These are phyloP conservation scores for Scotopteryx bipunctaria DNA, from an alignment of 2,888 invertebrate species.

Conservation along the genomic window DNA sequence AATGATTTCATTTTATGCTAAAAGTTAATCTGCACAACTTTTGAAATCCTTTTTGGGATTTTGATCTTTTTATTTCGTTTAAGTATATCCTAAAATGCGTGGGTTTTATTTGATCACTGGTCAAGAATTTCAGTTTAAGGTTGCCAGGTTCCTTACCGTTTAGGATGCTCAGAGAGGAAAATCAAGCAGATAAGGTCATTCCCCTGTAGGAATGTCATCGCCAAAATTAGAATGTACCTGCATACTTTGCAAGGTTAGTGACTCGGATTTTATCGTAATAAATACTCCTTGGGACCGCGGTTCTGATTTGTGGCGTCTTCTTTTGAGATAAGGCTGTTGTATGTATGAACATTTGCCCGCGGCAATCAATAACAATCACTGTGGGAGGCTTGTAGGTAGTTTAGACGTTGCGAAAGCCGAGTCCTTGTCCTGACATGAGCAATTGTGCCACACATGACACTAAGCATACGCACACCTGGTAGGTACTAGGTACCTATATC, in stretches of 20 bases:
- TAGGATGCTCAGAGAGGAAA: constrained; percentile 17
- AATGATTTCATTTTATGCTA: too few relatives aligned
- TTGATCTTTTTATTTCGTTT: too few relatives aligned
- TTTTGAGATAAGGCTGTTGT: constrained; percentile 6
- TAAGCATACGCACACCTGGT: constrained; percentile 25
- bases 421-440: constrained; percentile 34
- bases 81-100: too few relatives aligned
- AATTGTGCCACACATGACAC: constrained; percentile 24
- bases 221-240: constrained; percentile 28
- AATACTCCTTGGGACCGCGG: constrained; percentile 18
- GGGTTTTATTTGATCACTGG: neutral
- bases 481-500: constrained; percentile 8
- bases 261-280: constrained; percentile 10
- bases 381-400: constrained; percentile 19
- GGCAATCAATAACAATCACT: constrained; percentile 12
- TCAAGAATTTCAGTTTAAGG: neutral
- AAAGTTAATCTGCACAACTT: too few relatives aligned
- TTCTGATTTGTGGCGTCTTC: constrained; percentile 7
- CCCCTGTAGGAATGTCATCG: constrained; percentile 29
- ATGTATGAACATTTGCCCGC: neutral
- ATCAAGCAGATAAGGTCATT: constrained; percentile 24
- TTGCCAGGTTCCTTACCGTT: constrained; percentile 9
- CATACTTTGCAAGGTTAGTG: constrained; percentile 9
- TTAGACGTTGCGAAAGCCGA: constrained; percentile 30
- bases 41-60: neutral